A percentile compares a stretch with the other conserved stretches of the same genome.
Evolutionary conservation across 2,797 vertebrate species (phyloP).

Genomic region (Lithobates pipiens): DNA sequence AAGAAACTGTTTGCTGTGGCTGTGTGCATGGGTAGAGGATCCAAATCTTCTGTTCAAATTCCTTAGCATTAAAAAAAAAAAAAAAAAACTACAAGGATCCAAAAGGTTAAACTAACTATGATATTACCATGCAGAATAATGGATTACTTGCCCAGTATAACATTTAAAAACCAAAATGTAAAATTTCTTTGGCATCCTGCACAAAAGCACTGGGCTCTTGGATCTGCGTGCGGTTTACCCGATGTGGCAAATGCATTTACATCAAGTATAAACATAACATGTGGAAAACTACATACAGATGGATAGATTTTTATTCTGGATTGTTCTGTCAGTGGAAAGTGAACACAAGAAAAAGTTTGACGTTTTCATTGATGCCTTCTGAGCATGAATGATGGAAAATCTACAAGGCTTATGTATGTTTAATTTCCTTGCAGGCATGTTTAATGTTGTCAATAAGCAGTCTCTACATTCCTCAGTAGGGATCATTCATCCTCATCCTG

Average conservation of each 20-base stretch:
- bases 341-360: neutral
- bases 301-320: neutral
- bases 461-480: neutral
- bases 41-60: neutral
- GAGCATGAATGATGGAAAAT: neutral
- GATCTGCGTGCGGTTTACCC: neutral
- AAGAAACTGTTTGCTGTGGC: conserved; percentile 12
- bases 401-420: neutral
- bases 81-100: conserved; percentile 6
- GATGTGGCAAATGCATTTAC: neutral
- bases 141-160: neutral
- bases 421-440: neutral
- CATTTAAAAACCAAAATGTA: conserved; percentile 23
- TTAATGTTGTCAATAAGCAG: neutral
- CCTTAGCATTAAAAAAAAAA: conserved; percentile 14
- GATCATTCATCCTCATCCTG: neutral
- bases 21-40: neutral
- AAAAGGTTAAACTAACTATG: neutral
- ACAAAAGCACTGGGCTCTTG: conserved; percentile 14
- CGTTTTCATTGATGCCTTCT: neutral
- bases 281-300: neutral
- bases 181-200: conserved; percentile 26
- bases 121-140: conserved; percentile 18
- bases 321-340: neutral
- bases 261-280: neutral